phyloP scores from a whole-genome alignment of 2,888 invertebrate species.

The Parnassius apollo region DNA sequence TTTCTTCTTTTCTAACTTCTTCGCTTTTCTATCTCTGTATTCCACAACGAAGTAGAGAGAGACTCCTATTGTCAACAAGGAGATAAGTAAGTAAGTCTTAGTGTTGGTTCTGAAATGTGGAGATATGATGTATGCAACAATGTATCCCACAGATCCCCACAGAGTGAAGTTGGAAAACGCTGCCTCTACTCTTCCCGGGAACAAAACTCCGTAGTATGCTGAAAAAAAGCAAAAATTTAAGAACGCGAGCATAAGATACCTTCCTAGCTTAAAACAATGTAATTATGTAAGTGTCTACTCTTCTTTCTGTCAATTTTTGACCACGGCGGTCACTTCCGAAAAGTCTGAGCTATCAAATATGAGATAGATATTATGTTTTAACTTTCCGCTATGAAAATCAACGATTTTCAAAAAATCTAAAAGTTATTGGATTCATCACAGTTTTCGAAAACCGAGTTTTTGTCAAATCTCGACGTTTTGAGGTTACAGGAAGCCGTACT shows the following conservation, averaged over 20 bases:
- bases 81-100: slow-evolving; percentile 78
- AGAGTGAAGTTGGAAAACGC: slow-evolving; percentile 86
- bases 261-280: no score
- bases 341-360: no score
- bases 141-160: slow-evolving; percentile 85
- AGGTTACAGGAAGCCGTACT: no score
- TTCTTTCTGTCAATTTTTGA: no score
- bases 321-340: no score
- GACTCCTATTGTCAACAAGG: slow-evolving; percentile 73
- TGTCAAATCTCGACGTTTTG: no score
- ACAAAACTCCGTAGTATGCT: slow-evolving; percentile 84
- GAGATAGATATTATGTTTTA: no score
- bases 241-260: not conserved
- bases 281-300: no score
- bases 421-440: no score
- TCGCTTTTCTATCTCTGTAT: slow-evolving; percentile 46
- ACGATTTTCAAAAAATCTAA: no score
- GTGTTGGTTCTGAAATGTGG: slow-evolving; percentile 72
- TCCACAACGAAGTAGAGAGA: slow-evolving; percentile 75
- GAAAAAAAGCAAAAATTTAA: slow-evolving; percentile 32
- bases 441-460: no score
- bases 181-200: slow-evolving; percentile 83
- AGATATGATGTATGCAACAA: slow-evolving; percentile 82
- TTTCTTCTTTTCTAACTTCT: slow-evolving; percentile 38
- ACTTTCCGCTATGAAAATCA: no score